Conservation (phyloP, 2,888 invertebrate species). For the Anthophora plumipes region DNA sequence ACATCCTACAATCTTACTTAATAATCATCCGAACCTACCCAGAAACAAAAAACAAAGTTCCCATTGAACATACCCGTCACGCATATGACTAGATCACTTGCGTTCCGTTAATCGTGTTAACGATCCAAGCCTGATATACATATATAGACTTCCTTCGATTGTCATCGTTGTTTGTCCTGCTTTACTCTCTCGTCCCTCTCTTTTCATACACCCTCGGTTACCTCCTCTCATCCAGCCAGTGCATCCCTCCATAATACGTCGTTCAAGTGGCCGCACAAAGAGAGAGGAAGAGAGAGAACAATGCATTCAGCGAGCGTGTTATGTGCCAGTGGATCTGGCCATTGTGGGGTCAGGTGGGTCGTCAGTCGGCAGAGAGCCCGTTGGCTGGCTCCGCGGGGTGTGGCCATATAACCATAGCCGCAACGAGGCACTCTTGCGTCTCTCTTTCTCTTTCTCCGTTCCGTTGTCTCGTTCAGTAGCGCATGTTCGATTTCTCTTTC, state of each 20-base stretch:
- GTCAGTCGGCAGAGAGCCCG: slow-evolving; percentile 73
- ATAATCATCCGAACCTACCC: too few species aligned
- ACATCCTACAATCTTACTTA: too few species aligned
- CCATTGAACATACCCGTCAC: slow-evolving; percentile 45
- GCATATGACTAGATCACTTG: slow-evolving; percentile 72
- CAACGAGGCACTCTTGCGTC: slow-evolving; percentile 50
- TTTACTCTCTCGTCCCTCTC: slow-evolving; percentile 40
- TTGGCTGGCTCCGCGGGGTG: slow-evolving; percentile 79
- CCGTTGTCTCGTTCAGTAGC: slow-evolving; percentile 26
- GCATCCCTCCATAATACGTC: slow-evolving; percentile 41
- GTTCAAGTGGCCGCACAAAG: slow-evolving; percentile 63
- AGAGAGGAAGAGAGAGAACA: slow-evolving; percentile 65
- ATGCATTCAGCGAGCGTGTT: slow-evolving; percentile 58
- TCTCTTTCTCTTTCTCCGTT: slow-evolving; percentile 27
- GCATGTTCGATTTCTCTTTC: slow-evolving; percentile 6
- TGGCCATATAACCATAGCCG: slow-evolving; percentile 77
- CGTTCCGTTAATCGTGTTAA: slow-evolving; percentile 78
- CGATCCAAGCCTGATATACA: slow-evolving; percentile 66
- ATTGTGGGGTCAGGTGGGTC: slow-evolving; percentile 77
- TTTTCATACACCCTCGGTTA: slow-evolving; percentile 54
- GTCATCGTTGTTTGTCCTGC: slow-evolving; percentile 38
- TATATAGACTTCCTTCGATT: slow-evolving; percentile 46
- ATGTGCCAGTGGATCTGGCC: slow-evolving; percentile 68
- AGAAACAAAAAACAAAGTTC: slow-evolving; percentile 37
- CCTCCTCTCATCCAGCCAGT: slow-evolving; percentile 45